A percentile compares a stretch with the other conserved stretches of the same genome.
Evolutionary conservation across 1,140 invertebrate genomes (phyloP).

Genomic region (Procambarus virginalis): DNA sequence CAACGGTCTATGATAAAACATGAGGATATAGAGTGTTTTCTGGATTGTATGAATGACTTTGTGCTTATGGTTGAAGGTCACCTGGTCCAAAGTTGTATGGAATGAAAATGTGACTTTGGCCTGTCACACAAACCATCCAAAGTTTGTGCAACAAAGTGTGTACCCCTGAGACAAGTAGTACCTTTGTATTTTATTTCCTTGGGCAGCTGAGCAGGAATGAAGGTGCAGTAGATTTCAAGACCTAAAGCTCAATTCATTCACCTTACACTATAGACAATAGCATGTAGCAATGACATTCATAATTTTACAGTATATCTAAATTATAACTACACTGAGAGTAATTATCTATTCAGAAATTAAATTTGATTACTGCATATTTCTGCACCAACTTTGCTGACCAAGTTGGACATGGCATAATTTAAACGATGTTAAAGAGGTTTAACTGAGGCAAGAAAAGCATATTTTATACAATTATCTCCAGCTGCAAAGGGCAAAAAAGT

Average conservation of each 20-base stretch:
- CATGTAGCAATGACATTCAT: conserved; percentile 19
- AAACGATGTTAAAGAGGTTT: not conserved
- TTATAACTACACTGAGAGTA: not conserved
- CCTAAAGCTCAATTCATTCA: conserved; percentile 12
- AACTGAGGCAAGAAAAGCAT: not conserved
- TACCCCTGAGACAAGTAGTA: conserved; percentile 67
- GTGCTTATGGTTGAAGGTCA: conserved; percentile 57
- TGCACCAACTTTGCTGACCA: conserved; percentile 18
- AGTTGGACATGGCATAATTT: not conserved
- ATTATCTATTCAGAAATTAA: not conserved
- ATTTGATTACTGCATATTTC: conserved; percentile 15
- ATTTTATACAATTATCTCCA: not conserved
- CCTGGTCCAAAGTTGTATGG: conserved; percentile 53
- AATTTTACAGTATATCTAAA: conserved; percentile 2
- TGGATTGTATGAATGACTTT: conserved; percentile 59
- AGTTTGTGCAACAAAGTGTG: conserved; percentile 58
- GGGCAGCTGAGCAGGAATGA: conserved; percentile 62
- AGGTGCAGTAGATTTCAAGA: conserved; percentile 25
- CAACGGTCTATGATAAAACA: conserved; percentile 38
- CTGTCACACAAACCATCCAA: conserved; percentile 46
- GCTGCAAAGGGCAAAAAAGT: not conserved
- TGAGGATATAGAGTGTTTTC: conserved; percentile 35
- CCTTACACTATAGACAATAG: conserved; percentile 43
- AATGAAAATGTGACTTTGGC: conserved; percentile 60
- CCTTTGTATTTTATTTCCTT: conserved; percentile 66